These are phyloP conservation scores for Lycophotia porphyrea DNA, from an alignment of 2,888 invertebrate genomes.

Conservation along the genomic window DNA sequence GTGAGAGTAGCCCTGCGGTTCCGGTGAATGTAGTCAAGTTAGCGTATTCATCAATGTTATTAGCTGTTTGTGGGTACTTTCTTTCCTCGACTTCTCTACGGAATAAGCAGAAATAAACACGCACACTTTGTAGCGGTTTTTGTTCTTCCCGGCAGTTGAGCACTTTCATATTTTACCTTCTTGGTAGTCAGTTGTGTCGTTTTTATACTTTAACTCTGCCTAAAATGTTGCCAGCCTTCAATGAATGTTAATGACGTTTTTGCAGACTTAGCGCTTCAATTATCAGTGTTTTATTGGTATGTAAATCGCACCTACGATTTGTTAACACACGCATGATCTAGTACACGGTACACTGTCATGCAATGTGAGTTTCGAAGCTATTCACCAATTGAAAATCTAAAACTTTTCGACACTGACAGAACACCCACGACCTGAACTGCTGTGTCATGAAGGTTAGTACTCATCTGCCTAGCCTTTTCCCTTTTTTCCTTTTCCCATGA, in stretches of 20 bases:
- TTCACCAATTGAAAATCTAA: neutral
- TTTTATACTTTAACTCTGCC: neutral
- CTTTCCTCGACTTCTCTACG: conserved; percentile 19
- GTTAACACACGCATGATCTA: neutral
- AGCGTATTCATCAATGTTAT: conserved; percentile 27
- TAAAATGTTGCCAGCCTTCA: neutral
- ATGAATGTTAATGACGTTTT: neutral
- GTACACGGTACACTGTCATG: neutral
- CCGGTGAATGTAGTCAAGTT: conserved; percentile 45
- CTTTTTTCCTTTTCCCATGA: no score
- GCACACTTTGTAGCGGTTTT: conserved; percentile 2
- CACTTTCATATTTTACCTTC: neutral
- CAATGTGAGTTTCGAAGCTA: neutral
- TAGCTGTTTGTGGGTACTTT: conserved; percentile 18
- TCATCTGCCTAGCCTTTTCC: no score
- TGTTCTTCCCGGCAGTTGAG: neutral
- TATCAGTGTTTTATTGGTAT: neutral
- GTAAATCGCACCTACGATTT: neutral
- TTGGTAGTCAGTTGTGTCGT: neutral
- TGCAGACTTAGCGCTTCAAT: neutral
- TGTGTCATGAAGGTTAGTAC: neutral
- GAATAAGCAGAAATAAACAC: conserved; percentile 4
- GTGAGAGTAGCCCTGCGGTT: conserved; percentile 3
- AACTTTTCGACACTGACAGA: neutral
- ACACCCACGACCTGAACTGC: neutral